Percentiles rank a stretch among this genome's conserved stretches.
Evolutionary conservation across 2,113 vertebrate genomes (phyloP).

Genomic region (Sarotherodon lohbergeri): DNA sequence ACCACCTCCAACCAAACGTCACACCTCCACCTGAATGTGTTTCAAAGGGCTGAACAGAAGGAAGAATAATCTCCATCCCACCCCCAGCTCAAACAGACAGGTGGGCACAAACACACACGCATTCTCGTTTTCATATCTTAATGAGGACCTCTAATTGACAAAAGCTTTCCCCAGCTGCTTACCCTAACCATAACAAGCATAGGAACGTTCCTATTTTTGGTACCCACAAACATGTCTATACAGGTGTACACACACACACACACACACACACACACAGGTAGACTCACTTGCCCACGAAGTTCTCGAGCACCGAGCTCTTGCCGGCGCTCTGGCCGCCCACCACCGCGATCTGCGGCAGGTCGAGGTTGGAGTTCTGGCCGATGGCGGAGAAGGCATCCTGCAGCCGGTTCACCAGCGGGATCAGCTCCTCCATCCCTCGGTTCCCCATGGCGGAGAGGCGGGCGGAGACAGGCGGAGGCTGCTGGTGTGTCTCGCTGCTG

Average conservation of each 20-base stretch:
- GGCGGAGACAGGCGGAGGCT: background rate
- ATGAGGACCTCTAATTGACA: background rate
- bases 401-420: conserved; percentile 88
- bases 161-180: background rate
- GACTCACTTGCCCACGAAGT: conserved; percentile 91
- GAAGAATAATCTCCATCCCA: background rate
- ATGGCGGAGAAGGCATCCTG: conserved; percentile 92
- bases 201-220: background rate
- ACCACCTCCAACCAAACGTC: background rate
- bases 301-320: conserved; percentile 96
- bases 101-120: background rate
- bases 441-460: conserved; percentile 79
- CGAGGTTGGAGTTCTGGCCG: conserved; percentile 87
- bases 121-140: background rate
- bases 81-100: background rate
- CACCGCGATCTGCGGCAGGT: conserved; percentile 95
- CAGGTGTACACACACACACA: background rate
- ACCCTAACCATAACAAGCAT: background rate
- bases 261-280: background rate
- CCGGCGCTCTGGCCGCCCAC: conserved; percentile 94
- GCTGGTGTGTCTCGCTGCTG: background rate
- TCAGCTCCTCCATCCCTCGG: conserved; percentile 94
- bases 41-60: background rate
- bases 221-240: background rate
- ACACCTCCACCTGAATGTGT: background rate